phyloP scores from a whole-genome alignment of 1,140 invertebrate species.

The Pectinophora gossypiella region DNA sequence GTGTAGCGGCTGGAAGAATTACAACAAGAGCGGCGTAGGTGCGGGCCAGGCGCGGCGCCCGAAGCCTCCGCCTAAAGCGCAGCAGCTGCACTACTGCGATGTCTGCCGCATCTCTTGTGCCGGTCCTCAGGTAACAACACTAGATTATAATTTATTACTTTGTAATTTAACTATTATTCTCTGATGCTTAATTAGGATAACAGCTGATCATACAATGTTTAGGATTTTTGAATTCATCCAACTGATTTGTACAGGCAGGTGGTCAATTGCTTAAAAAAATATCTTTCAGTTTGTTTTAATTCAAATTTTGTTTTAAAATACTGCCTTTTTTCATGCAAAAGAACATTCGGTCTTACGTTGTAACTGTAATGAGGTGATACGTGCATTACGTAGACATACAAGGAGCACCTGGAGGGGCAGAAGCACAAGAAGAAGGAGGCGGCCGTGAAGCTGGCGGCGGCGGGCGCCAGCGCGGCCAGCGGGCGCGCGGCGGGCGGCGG shows the following conservation, averaged over 20 bases:
- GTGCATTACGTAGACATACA: constrained; percentile 86
- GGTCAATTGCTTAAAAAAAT: too few relatives aligned
- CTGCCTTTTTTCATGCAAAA: too few relatives aligned
- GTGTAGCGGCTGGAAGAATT: constrained; percentile 82
- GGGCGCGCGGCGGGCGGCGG: constrained; percentile 75
- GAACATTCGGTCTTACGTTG: too few relatives aligned
- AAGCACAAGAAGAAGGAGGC: constrained; percentile 99
- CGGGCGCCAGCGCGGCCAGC: constrained; percentile 55
- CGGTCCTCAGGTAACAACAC: constrained; percentile 84
- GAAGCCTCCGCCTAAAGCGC: constrained; percentile 90
- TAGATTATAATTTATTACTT: neutral
- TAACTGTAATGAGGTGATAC: too few relatives aligned
- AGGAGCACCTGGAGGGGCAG: constrained; percentile 97
- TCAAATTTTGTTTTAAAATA: too few relatives aligned
- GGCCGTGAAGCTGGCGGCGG: constrained; percentile 85
- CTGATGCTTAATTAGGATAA: too few relatives aligned
- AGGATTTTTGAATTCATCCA: too few relatives aligned
- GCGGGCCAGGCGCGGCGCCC: constrained; percentile 79
- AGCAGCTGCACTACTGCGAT: constrained; percentile 95
- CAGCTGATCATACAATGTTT: too few relatives aligned
- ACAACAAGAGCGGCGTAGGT: constrained; percentile 81
- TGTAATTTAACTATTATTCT: neutral
- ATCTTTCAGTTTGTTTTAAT: too few relatives aligned
- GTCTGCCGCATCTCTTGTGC: constrained; percentile 99
- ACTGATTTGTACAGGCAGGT: too few relatives aligned